Base-by-base conservation (phyloP, 35 echinoderm and acorn worm species). In the Hemicentrotus pulcherrimus region DNA sequence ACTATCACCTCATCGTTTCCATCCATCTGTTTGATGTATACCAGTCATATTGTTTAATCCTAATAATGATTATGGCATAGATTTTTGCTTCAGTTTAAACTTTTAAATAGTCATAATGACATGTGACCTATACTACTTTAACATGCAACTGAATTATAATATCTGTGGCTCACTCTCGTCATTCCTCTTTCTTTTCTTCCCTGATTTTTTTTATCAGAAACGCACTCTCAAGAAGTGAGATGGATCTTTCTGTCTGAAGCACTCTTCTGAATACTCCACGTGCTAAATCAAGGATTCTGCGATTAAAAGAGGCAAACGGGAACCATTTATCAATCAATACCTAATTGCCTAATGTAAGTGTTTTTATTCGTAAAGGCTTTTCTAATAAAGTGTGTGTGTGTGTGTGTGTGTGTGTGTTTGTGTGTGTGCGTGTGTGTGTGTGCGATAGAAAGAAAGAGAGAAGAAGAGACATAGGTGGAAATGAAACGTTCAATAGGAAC, bases 301-400 rank as follows among this genome's bases (percentile, higher is more conserved):
- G 88, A 90, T 90, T 47, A 45, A 47, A 90, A 90, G 32, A 47
- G 88, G 46, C 88, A 47, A 90, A 19, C 88, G 88, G 88, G 88
- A 45, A 33, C 88, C 88, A 90, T 90, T 90, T 45, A 90, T 45
- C 88, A 90, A 90, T 90, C 88, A 47, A 90, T 90, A 90, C 32
- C 32, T 90, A 90, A 90, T 90, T 90, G 88, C 88, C 88, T 47
- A 47, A 90, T 90, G 88, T 90, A 47, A 90, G 88, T 90, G 88
- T 90, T 90, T 90, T 90, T 90, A 78, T 78, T 78, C 65, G 65
- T 78, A 78, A 78, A 78, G 19, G 65, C 65, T 78, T 28, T 90
- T 45, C 88, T 90, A 30, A 45, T 45, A 90, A 33, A 47, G 8
- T 88, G 19, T 88, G n/a, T 31, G 86, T 31, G 10, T 35, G 9